Evolutionary conservation across 2,113 vertebrate species (phyloP), one percentile per base, ranked within the genome.

Genomic region (Oreocharis arfaki): DNA sequence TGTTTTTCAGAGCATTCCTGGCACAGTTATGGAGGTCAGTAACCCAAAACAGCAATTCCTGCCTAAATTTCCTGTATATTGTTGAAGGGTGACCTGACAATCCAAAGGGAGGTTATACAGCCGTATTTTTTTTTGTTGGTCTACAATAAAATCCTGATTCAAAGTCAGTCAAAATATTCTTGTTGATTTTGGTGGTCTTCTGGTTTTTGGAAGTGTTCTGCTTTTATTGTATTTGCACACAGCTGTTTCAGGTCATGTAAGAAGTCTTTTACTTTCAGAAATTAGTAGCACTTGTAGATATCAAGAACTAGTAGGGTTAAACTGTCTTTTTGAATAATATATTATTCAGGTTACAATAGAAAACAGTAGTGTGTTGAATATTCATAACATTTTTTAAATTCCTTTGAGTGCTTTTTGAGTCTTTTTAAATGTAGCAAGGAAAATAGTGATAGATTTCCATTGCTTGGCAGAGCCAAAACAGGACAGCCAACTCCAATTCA

Each of bases 51-150:
- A 52, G 35, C 4, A 64, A 39, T 55, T 64, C 27, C 33, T 84
- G 27, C 46, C 10, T 80, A 46, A 8, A 5, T 4, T 17, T 9
- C 1, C 55, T 60, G 3, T 32, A 1, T 28, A 2, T 16, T 76
- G 4, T 41, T n/a, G 21, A 47, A 53, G 5, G 13, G 7, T 55
- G 33, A 44, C 27, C 35, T 64, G 16, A 22, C 28, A 76, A 42
- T 35, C 27, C 18, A 60, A 53, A 69, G n/a, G 21, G 10, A 50
- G 16, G 5, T 71, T 71, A 13, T 21, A 18, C 22, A 47, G 14
- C 30, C 5, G 1, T 50, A 2, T 6, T 61, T 86, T 41, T 86
- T 41, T 44, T 37, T 56, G 5, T n/a, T 76, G 4, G 3, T 84
- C n/a, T 65, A 9, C 35, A 73, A 10, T 52, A 33, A 71, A 55